These are phyloP conservation scores for Nycticorax nycticorax DNA, from an alignment of 2,113 vertebrate genomes.

Conservation along the genomic window DNA sequence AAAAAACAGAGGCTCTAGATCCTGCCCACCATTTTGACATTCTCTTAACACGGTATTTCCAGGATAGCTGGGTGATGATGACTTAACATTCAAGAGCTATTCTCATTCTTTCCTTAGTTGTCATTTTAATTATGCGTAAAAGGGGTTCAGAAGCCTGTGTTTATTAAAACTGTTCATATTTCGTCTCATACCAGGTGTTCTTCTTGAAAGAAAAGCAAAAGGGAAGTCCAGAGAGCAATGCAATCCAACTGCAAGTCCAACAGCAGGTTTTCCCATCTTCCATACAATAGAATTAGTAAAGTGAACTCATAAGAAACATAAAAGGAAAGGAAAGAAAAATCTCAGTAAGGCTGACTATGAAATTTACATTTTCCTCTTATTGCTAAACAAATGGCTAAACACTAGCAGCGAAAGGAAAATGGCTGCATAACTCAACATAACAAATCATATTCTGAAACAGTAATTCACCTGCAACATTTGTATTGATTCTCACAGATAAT, in stretches of 20 bases:
- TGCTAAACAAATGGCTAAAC: neutral
- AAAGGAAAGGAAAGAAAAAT: neutral
- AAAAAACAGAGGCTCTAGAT: neutral
- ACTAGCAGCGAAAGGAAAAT: neutral
- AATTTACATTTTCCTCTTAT: neutral
- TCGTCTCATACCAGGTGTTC: neutral
- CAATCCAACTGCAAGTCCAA: neutral
- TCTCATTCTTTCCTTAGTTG: neutral
- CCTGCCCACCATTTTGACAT: neutral
- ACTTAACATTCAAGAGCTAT: neutral
- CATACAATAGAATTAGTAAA: neutral
- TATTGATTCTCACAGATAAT: slow-evolving; percentile 43
- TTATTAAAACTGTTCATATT: neutral
- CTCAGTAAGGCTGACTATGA: neutral
- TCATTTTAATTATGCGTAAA: neutral
- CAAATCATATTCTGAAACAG: neutral
- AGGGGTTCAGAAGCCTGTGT: neutral
- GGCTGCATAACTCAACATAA: neutral
- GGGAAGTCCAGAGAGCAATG: neutral
- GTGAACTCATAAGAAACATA: neutral
- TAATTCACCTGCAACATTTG: neutral
- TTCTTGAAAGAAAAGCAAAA: neutral
- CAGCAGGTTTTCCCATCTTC: neutral
- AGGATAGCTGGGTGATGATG: neutral
- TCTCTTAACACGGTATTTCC: neutral